Percentiles rank a stretch among this genome's conserved stretches.
These are phyloP conservation scores for Acleris literana DNA, from an alignment of 2,888 invertebrate species.

Conservation along the genomic window DNA sequence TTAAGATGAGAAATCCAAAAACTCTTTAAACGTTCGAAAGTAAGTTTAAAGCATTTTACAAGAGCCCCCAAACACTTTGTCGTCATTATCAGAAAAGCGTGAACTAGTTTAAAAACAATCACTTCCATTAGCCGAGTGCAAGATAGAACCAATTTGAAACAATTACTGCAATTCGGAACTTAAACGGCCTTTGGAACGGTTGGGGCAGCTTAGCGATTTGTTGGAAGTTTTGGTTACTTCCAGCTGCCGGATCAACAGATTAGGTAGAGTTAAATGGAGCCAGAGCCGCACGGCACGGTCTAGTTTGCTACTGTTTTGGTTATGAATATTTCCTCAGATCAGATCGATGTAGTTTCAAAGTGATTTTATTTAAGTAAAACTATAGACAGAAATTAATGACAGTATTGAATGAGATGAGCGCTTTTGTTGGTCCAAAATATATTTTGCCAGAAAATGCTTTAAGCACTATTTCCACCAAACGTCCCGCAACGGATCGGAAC, in stretches of 20 bases:
- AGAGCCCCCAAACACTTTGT: constrained; percentile 16
- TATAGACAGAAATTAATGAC: too few relatives aligned
- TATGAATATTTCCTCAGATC: too few relatives aligned
- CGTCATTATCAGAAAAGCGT: constrained; percentile 31
- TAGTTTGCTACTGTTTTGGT: too few relatives aligned
- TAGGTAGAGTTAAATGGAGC: not conserved
- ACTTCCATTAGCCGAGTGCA: constrained; percentile 48
- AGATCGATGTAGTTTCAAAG: too few relatives aligned
- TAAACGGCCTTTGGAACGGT: constrained; percentile 11
- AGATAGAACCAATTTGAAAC: constrained; percentile 54
- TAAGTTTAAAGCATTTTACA: constrained; percentile 22
- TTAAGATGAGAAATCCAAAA: too few relatives aligned
- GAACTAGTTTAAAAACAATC: constrained; percentile 46
- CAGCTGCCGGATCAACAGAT: not conserved
- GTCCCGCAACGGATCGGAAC: too few relatives aligned
- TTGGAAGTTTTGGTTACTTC: constrained; percentile 7
- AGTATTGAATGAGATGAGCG: too few relatives aligned
- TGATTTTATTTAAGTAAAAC: too few relatives aligned
- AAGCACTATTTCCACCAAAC: too few relatives aligned
- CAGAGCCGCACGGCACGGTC: too few relatives aligned
- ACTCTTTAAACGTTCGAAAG: not conserved
- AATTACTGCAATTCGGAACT: constrained; percentile 49
- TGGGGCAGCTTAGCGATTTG: constrained; percentile 1
- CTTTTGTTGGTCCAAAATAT: too few relatives aligned
- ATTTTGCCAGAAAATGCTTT: too few relatives aligned